Base-by-base conservation (phyloP, 1,140 invertebrate genomes). In the Campoletis sonorensis region DNA sequence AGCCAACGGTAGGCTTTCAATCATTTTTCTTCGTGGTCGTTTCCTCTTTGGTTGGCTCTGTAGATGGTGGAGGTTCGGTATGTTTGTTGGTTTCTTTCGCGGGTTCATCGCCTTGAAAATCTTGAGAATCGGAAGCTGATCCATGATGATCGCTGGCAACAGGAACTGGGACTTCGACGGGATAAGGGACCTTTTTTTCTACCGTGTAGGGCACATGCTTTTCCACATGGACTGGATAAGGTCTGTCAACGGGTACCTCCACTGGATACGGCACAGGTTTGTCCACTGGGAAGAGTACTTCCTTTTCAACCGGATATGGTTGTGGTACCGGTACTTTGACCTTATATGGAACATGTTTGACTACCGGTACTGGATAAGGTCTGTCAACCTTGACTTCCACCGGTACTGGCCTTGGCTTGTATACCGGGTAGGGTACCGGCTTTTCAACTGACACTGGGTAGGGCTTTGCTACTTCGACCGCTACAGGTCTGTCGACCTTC, bases 321-420 rank as follows among this genome's bases (percentile, higher is more conserved):
- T 87, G 82, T 26, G 86, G 85, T 71, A 88, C 87, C 11, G 84
- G 84, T 11, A 90, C 87, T 72, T 89, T 83, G 15, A 90, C 87
- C 18, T 87, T 82, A 10, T 87, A 84, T 21, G 88, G 88, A 37
- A 91, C 87, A 4, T 87, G 87, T 73, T 88, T 90, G 33, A 90
- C 88, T 27, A 89, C 87, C 16, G 85, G 84, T 37, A 88, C 87
- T 5, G 87, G 88, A n/a, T 91, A 86, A 4, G 89, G 89, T 80
- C 89, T 87, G 7, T 91, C 89, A 33, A 91, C 94, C 80, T 93
- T 92, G 33, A 95, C 93, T 87, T 94, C 93, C 1, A 95, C 93
- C 15, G 93, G 93, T 86, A 94, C 94, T 2, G 94, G 94, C 76
- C 94, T 91, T 30, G 87, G 92, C 84, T 94, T 94, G 85, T 93